Evolutionary conservation across 2,888 invertebrate species (phyloP).

Genomic region (Acholoe squamosa): DNA sequence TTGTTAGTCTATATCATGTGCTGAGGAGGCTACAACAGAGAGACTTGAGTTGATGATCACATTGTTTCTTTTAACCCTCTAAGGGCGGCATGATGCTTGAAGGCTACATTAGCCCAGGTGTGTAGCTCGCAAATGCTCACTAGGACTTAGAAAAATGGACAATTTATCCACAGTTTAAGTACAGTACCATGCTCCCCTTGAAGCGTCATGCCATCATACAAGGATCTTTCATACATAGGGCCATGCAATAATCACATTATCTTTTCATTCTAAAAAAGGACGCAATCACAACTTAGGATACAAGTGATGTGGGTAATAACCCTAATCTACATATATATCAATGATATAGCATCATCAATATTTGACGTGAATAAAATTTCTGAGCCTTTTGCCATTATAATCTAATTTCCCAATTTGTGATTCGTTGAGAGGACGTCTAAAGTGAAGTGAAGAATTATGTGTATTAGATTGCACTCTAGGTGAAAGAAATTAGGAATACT

Average conservation of each 20-base stretch:
- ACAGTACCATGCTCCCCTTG: too few species aligned
- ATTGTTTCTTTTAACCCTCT: slow-evolving; percentile 9
- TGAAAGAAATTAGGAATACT: too few species aligned
- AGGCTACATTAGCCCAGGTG: too few species aligned
- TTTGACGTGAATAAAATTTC: background rate
- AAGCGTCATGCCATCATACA: too few species aligned
- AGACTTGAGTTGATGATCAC: slow-evolving; percentile 8
- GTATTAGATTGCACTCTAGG: too few species aligned
- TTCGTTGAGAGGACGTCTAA: background rate
- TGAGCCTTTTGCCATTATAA: background rate
- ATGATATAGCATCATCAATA: background rate
- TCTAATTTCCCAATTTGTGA: background rate
- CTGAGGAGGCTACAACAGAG: background rate
- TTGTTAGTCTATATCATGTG: background rate
- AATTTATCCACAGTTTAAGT: too few species aligned
- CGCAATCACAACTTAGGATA: background rate
- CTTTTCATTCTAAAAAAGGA: background rate
- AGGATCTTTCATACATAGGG: background rate
- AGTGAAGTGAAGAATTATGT: background rate
- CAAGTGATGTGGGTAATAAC: background rate
- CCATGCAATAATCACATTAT: background rate
- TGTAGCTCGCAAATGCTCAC: too few species aligned
- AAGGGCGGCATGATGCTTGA: too few species aligned
- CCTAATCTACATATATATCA: background rate
- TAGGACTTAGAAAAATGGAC: too few species aligned